Evolutionary conservation across 2,797 vertebrate species (phyloP), one percentile per base, ranked within the genome.

Genomic region (Helarctos malayanus): DNA sequence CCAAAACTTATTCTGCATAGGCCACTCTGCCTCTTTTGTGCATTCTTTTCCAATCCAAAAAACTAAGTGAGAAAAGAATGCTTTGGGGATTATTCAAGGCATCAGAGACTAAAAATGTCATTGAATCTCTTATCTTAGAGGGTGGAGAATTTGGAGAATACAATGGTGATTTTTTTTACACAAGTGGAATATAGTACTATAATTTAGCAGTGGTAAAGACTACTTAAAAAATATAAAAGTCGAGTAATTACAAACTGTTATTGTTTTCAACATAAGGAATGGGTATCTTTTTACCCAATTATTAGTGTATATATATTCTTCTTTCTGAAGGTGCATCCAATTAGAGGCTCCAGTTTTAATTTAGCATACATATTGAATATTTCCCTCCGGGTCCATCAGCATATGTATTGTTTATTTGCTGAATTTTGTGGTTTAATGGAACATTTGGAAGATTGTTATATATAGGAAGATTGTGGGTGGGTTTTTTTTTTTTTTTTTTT

Each of bases 91-190:
- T 49, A 82, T 75, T 45, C 9, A 68, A 29, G 3, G 7, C 19
- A 52, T 54, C 29, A 47, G 45, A 91, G 21, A 75, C 68, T 83
- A 45, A 68, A 81, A 81, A n/a, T 76, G 19, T 81, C 38, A 80
- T 49, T 68, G 49, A 81, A 75, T 41, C 47, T 38, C 47, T 90
- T 84, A 45, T 88, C 25, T 45, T 80, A 75, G 11, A n/a, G 15
- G 3, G 1, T 73, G 3, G 41, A 75, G 41, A 41, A 84, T 76
- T 90, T 59, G n/a, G 45, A 82, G n/a, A 94, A 91, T 87, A 68
- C 71, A 32, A 41, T 94, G 23, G 27, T 71, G 45, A 61, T 86
- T 94, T 89, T 92, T 61, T 93, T 65, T 57, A 52, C 27, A 80
- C 23, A 54, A 84, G 61, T 80, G 59, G 27, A 69, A 93, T 79